A percentile compares a stretch with the other conserved stretches of the same genome.
These are phyloP conservation scores for Myiothlypis coronata DNA, from an alignment of 2,797 vertebrate genomes.

Conservation along the genomic window DNA sequence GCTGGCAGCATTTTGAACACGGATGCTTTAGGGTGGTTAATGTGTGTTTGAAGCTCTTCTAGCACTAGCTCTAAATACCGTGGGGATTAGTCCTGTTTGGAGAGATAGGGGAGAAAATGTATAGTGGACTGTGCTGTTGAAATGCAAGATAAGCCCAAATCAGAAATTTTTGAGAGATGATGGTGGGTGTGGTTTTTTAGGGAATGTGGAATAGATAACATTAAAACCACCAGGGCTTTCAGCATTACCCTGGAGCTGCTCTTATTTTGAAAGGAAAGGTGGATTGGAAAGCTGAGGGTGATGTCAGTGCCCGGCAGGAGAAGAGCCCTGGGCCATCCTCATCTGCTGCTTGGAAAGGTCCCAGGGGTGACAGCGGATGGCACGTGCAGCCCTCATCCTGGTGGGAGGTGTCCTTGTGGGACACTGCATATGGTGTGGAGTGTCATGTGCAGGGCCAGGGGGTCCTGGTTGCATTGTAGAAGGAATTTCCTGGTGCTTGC, in stretches of 20 bases:
- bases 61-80: background rate
- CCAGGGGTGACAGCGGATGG: background rate
- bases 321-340: background rate
- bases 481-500: background rate
- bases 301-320: background rate
- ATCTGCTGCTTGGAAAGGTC: background rate
- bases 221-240: background rate
- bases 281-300: background rate
- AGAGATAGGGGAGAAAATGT: background rate
- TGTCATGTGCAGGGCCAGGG: fast-evolving
- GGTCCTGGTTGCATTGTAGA: background rate
- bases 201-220: background rate
- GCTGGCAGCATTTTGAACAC: background rate
- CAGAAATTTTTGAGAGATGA: background rate
- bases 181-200: background rate
- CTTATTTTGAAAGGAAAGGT: slow-evolving; percentile 11
- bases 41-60: background rate
- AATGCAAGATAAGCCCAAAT: background rate
- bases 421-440: background rate
- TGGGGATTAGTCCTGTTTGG: background rate
- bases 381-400: fast-evolving
- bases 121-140: background rate
- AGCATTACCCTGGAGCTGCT: background rate
- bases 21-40: background rate
- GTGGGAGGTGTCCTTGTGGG: fast-evolving